A percentile compares a stretch with the other conserved stretches of the same genome.
phyloP scores from a whole-genome alignment of 2,888 invertebrate genomes.

The Tiliacea aurago region DNA sequence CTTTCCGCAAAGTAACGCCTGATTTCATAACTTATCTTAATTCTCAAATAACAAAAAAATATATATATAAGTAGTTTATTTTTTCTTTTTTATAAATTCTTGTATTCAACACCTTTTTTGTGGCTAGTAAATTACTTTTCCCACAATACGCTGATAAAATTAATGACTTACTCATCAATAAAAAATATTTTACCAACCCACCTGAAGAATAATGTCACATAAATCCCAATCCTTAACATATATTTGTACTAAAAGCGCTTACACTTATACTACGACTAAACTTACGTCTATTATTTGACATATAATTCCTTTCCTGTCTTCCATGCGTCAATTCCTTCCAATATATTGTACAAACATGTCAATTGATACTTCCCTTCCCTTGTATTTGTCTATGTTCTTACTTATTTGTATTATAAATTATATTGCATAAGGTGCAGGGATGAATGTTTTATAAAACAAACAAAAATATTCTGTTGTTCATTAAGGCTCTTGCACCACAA shows the following conservation, averaged over 20 bases:
- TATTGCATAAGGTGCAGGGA: neutral
- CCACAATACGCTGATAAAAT: neutral
- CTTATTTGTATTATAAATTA: slow-evolving; percentile 35
- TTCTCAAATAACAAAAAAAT: neutral
- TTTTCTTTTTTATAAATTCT: too few species aligned
- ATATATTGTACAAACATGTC: slow-evolving; percentile 86
- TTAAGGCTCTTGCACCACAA: neutral
- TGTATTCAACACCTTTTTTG: neutral
- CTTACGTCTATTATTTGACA: slow-evolving; percentile 59
- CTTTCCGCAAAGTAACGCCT: neutral
- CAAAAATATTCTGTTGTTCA: neutral
- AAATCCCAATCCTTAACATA: neutral
- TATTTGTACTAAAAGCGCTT: slow-evolving; percentile 26
- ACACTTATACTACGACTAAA: slow-evolving; percentile 46
- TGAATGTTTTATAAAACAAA: slow-evolving; percentile 27
- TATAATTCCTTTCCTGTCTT: slow-evolving; percentile 84
- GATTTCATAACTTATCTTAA: neutral
- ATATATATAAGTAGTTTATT: neutral
- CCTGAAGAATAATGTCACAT: slow-evolving; percentile 4
- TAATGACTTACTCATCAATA: neutral
- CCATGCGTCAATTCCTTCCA: slow-evolving; percentile 90
- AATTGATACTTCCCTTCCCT: slow-evolving; percentile 78
- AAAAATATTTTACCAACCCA: neutral
- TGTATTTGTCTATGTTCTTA: slow-evolving; percentile 5
- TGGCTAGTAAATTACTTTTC: neutral